Evolutionary conservation across 2,113 vertebrate genomes (phyloP).

Genomic region (Hemiprocne comata): DNA sequence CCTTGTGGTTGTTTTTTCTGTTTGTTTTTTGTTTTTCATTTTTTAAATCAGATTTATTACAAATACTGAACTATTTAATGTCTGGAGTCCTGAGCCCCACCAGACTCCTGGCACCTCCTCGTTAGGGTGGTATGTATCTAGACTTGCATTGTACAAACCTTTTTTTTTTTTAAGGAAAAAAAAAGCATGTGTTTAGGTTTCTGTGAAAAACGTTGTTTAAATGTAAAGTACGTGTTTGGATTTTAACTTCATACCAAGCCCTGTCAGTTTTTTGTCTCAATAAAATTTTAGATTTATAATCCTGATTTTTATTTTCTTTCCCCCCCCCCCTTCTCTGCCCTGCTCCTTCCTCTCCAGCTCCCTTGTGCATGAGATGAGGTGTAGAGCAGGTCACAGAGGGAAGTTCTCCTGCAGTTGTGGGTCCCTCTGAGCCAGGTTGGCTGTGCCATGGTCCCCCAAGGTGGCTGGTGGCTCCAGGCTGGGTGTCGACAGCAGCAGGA

Average conservation of each 20-base stretch:
- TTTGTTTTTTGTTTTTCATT: neutral
- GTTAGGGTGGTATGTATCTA: constrained; percentile 51
- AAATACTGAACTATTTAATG: constrained; percentile 51
- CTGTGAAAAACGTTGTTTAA: constrained; percentile 78
- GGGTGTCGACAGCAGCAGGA: neutral
- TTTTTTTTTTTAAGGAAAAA: constrained; percentile 22
- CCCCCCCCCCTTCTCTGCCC: neutral
- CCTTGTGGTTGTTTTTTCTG: neutral
- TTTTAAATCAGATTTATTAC: constrained; percentile 31
- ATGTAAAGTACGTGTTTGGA: constrained; percentile 76
- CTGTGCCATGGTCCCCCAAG: neutral
- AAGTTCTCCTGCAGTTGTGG: too few relatives aligned
- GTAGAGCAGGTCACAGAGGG: neutral
- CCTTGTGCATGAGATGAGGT: neutral
- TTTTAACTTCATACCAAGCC: constrained; percentile 74
- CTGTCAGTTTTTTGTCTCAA: constrained; percentile 78
- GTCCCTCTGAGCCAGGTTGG: neutral
- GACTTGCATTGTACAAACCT: constrained; percentile 70
- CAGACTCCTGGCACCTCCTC: constrained; percentile 43
- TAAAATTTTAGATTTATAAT: constrained; percentile 88
- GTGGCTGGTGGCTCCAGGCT: neutral
- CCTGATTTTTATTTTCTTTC: constrained; percentile 40
- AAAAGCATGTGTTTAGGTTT: constrained; percentile 79
- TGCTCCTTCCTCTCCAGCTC: constrained; percentile 7
- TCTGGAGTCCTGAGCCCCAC: constrained; percentile 36